Conservation (phyloP, 2,113 vertebrate genomes). For the Progne subis region DNA sequence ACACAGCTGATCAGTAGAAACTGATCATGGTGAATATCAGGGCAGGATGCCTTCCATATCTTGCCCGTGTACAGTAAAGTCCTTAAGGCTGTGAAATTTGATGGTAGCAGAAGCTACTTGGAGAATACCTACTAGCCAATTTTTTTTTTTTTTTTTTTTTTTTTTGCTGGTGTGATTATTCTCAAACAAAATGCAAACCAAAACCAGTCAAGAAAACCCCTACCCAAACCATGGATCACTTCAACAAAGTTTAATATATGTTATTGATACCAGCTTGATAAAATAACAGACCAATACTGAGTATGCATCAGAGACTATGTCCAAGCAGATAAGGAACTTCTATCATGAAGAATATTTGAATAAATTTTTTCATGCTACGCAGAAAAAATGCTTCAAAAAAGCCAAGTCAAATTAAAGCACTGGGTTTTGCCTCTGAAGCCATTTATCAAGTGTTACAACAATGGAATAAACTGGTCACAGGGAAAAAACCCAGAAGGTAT, state of each 20-base stretch:
- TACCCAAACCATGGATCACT: background rate
- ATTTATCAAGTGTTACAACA: background rate
- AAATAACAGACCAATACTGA: background rate
- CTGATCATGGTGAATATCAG: background rate
- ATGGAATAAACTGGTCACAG: background rate
- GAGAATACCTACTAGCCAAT: background rate
- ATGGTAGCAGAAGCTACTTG: background rate
- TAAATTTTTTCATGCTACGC: background rate
- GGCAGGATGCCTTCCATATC: background rate
- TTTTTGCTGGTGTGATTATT: background rate
- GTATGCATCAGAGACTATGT: background rate
- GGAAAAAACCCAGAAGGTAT: background rate
- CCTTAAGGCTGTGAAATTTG: background rate
- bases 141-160: too few species aligned
- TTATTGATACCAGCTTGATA: background rate
- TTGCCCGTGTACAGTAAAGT: background rate
- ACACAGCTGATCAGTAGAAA: fast-evolving
- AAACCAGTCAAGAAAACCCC: background rate
- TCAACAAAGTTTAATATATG: background rate
- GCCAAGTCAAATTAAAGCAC: background rate
- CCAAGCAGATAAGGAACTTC: background rate
- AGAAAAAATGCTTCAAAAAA: background rate
- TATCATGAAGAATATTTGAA: background rate
- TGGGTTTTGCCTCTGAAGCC: background rate
- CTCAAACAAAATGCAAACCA: background rate